A percentile compares a stretch with the other conserved stretches of the same genome.
Conservation (phyloP, 2,113 vertebrate species). For the Bufo gargarizans region DNA sequence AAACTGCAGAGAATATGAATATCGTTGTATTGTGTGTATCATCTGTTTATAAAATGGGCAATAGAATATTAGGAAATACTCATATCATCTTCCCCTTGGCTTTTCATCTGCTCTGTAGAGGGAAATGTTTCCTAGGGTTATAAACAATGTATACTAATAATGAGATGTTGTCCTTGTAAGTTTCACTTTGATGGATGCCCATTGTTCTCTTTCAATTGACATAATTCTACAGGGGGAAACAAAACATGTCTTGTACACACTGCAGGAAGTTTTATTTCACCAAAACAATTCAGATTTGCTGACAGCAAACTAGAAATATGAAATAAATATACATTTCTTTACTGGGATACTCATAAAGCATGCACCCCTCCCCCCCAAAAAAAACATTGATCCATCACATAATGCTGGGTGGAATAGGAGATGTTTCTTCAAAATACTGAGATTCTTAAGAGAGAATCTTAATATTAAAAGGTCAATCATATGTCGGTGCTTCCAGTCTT, state of each 20-base stretch:
- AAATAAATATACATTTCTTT: conserved; percentile 60
- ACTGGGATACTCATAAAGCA: not conserved
- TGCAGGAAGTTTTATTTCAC: conserved; percentile 61
- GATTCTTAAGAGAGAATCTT: conserved; percentile 51
- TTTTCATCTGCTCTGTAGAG: conserved; percentile 16
- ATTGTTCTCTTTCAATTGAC: conserved; percentile 61
- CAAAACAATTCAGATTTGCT: conserved; percentile 55
- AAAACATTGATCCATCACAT: conserved; percentile 40
- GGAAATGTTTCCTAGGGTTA: conserved; percentile 59
- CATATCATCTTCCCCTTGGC: conserved; percentile 49
- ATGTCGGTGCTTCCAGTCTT: conserved; percentile 15
- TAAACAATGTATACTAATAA: conserved; percentile 66
- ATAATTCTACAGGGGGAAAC: conserved; percentile 61
- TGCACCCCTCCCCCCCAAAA: not conserved
- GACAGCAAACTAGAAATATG: conserved; percentile 52
- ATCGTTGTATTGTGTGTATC: not conserved
- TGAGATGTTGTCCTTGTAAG: conserved; percentile 64
- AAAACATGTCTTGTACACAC: conserved; percentile 61
- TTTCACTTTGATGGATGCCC: conserved; percentile 68
- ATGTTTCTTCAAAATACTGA: conserved; percentile 35
- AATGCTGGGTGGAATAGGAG: conserved; percentile 10
- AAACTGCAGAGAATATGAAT: not conserved
- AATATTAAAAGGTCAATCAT: conserved; percentile 39
- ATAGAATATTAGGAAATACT: not conserved
- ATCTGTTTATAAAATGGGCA: not conserved